These are phyloP conservation scores for Uria lomvia DNA, from an alignment of 2,113 vertebrate species.

Conservation along the genomic window DNA sequence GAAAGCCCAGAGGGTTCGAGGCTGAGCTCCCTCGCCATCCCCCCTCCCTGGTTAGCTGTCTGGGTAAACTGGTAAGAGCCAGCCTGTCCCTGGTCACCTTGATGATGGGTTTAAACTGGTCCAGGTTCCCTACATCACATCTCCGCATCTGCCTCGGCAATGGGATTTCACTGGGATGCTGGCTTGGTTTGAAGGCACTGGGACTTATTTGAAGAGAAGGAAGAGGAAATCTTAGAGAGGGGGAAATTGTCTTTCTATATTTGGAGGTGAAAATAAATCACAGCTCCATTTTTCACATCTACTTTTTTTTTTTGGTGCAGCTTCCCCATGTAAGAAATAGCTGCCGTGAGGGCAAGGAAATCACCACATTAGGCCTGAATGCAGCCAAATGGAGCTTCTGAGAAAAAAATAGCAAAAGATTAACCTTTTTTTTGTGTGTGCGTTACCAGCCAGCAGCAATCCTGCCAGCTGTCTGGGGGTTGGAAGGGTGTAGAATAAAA, in stretches of 20 bases:
- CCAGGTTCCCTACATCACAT: neutral
- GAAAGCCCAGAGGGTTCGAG: neutral
- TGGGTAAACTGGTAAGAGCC: neutral
- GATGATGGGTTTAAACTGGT: neutral
- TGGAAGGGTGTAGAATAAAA: neutral
- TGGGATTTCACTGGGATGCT: neutral
- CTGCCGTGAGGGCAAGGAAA: neutral
- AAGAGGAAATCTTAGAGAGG: neutral
- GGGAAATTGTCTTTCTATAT: neutral
- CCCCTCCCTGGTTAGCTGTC: neutral
- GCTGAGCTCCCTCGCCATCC: neutral
- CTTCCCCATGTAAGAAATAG: neutral
- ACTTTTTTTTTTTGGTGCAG: neutral
- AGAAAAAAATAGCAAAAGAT: neutral
- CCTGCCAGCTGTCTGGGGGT: neutral
- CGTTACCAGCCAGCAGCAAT: neutral
- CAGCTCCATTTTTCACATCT: neutral
- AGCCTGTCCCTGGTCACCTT: neutral
- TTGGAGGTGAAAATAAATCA: constrained; percentile 12
- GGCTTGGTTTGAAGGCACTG: neutral
- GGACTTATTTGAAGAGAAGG: neutral
- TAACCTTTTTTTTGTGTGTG: neutral
- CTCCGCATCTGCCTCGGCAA: neutral
- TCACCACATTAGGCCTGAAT: neutral
- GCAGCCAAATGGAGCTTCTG: neutral